Evolutionary conservation across 2,888 invertebrate species (phyloP).

Genomic region (Drosophila picticornis): DNA sequence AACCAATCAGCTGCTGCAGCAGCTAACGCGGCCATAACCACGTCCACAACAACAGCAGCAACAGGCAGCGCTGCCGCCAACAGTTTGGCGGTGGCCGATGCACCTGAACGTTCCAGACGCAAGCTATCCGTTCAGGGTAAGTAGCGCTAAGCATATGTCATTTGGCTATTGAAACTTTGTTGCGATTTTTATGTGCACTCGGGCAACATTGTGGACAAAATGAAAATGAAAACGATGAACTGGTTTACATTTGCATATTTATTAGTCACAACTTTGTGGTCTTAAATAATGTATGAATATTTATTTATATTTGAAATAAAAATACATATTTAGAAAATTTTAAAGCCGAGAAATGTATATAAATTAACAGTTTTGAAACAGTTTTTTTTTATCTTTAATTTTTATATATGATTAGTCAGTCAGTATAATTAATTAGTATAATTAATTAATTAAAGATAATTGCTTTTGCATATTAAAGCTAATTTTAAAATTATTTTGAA

Average conservation of each 20-base stretch:
- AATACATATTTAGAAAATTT: background rate
- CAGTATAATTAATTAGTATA: no score
- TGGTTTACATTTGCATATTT: background rate
- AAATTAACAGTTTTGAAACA: background rate
- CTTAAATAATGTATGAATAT: background rate
- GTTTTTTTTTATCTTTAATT: background rate
- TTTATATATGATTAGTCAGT: no score
- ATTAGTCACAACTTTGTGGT: background rate
- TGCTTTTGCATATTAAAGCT: background rate
- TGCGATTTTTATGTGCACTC: background rate
- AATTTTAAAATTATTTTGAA: background rate
- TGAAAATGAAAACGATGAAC: no score
- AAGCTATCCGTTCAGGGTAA: slow-evolving; percentile 85
- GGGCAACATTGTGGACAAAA: background rate
- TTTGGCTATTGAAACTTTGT: background rate
- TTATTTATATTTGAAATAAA: background rate
- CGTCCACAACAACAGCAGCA: slow-evolving; percentile 50
- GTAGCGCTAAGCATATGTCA: slow-evolving; percentile 7
- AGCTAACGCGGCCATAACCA: slow-evolving; percentile 38
- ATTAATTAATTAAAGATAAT: background rate
- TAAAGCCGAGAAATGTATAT: background rate
- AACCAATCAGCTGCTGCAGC: slow-evolving; percentile 23
- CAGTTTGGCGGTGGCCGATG: slow-evolving; percentile 76
- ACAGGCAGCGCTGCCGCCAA: slow-evolving; percentile 49
- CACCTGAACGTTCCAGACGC: slow-evolving; percentile 81